These are phyloP conservation scores for Hermetia illucens DNA, from an alignment of 1,140 invertebrate genomes.

Conservation along the genomic window DNA sequence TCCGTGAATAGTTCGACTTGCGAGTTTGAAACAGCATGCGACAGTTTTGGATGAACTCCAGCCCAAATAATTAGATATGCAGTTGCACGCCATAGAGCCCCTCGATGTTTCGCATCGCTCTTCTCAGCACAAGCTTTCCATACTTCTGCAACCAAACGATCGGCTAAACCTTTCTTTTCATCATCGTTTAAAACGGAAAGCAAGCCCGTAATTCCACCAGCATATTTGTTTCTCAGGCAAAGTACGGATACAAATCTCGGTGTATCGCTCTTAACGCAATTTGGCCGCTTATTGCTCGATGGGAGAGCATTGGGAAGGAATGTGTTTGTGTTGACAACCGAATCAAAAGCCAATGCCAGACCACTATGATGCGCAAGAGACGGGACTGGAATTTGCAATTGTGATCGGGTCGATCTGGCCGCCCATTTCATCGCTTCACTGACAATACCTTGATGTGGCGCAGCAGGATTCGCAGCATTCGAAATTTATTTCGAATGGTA, in stretches of 20 bases:
- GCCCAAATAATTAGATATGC: slow-evolving; percentile 72
- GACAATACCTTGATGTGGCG: slow-evolving; percentile 82
- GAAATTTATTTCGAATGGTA: too few species aligned
- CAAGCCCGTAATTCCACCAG: slow-evolving; percentile 51
- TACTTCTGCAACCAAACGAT: slow-evolving; percentile 43
- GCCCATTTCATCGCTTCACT: slow-evolving; percentile 98
- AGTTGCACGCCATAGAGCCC: slow-evolving; percentile 78
- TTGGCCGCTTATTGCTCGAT: slow-evolving; percentile 59
- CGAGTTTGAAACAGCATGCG: slow-evolving; percentile 69
- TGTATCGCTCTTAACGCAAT: slow-evolving; percentile 64
- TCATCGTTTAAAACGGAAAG: slow-evolving; percentile 22
- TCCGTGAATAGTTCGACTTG: slow-evolving; percentile 84
- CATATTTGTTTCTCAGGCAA: slow-evolving; percentile 69
- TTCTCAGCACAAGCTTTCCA: slow-evolving; percentile 47
- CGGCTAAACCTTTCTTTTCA: slow-evolving; percentile 27
- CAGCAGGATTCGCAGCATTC: too few species aligned
- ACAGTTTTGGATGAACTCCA: slow-evolving; percentile 50
- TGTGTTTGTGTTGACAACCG: slow-evolving; percentile 34
- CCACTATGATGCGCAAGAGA: slow-evolving; percentile 71
- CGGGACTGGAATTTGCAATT: slow-evolving; percentile 70
- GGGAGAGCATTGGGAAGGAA: slow-evolving; percentile 34
- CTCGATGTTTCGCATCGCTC: slow-evolving; percentile 51
- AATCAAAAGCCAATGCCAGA: slow-evolving; percentile 71
- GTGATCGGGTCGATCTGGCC: slow-evolving; percentile 83
- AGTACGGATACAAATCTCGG: slow-evolving; percentile 67